phyloP scores from a whole-genome alignment of 1,140 invertebrate species.

The Lepidotrigona ventralis region DNA sequence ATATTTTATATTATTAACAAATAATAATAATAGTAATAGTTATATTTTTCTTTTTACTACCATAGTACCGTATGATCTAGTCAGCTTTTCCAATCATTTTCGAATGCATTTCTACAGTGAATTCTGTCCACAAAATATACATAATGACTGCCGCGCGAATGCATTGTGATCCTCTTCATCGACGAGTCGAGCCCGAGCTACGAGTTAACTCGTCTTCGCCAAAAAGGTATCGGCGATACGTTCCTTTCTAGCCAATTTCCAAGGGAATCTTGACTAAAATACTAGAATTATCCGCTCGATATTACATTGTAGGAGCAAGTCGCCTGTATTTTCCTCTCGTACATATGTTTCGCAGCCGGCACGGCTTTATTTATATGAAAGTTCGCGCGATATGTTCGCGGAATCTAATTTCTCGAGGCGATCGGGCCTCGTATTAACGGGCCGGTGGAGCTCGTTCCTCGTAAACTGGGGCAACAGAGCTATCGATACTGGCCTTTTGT shows the following conservation, averaged over 20 bases:
- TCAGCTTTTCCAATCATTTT: too few species aligned
- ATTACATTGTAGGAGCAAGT: slow-evolving; percentile 24
- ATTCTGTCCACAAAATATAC: too few species aligned
- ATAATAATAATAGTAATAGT: too few species aligned
- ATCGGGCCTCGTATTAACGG: not conserved
- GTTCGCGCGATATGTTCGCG: too few species aligned
- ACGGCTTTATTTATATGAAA: not conserved
- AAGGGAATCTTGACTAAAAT: slow-evolving; percentile 5
- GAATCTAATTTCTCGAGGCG: slow-evolving; percentile 18
- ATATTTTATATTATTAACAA: too few species aligned
- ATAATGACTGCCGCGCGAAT: too few species aligned
- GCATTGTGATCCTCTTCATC: too few species aligned
- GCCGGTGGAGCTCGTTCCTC: not conserved
- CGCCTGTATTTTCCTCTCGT: slow-evolving; percentile 15
- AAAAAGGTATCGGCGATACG: not conserved
- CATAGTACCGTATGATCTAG: too few species aligned
- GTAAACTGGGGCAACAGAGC: slow-evolving; percentile 15
- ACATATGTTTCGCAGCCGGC: not conserved
- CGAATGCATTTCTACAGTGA: too few species aligned
- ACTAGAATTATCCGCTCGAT: slow-evolving; percentile 12
- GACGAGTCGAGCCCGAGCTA: not conserved
- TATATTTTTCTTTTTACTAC: too few species aligned
- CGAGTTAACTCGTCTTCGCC: not conserved
- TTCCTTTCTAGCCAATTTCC: not conserved
- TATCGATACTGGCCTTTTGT: not conserved